Conservation (phyloP, 2,797 vertebrate genomes). For the Gymnothorax javanicus region DNA sequence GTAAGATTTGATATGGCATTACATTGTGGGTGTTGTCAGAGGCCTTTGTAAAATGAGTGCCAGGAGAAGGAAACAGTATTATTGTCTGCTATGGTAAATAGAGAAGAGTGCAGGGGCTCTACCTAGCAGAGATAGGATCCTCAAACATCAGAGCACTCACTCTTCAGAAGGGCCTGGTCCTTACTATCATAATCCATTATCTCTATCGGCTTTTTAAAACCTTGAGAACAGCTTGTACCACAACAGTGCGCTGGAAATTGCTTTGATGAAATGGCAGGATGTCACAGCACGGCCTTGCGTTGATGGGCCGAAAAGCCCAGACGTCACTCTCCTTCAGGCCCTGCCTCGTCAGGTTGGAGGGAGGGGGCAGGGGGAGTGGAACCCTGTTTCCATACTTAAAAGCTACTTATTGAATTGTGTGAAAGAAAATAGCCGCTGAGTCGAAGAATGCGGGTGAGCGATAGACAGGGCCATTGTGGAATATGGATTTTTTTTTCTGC, state of each 20-base stretch:
- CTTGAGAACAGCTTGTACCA: constrained; percentile 32
- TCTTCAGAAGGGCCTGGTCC: constrained; percentile 29
- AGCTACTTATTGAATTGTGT: constrained; percentile 81
- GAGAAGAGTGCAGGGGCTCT: constrained; percentile 33
- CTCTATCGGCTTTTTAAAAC: constrained; percentile 40
- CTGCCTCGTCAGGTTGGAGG: constrained; percentile 24
- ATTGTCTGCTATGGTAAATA: constrained; percentile 21
- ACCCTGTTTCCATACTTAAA: constrained; percentile 77
- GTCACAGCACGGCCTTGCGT: constrained; percentile 45
- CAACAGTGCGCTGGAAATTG: constrained; percentile 46
- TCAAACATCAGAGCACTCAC: constrained; percentile 40
- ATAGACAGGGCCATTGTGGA: constrained; percentile 72
- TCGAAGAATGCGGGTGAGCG: constrained; percentile 53
- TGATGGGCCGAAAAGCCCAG: constrained; percentile 65
- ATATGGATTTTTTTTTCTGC: constrained; percentile 67
- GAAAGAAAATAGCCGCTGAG: constrained; percentile 70
- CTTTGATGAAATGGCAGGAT: constrained; percentile 66
- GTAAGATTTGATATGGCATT: neutral
- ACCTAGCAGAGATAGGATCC: constrained; percentile 41
- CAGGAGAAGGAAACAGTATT: constrained; percentile 49
- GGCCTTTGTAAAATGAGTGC: constrained; percentile 49
- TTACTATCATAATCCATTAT: constrained; percentile 35
- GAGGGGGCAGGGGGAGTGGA: constrained; percentile 25
- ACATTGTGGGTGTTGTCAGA: neutral
- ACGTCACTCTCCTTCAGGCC: constrained; percentile 63